These are phyloP conservation scores for Microcebus murinus DNA, from an alignment of 2,113 vertebrate species.

Conservation along the genomic window DNA sequence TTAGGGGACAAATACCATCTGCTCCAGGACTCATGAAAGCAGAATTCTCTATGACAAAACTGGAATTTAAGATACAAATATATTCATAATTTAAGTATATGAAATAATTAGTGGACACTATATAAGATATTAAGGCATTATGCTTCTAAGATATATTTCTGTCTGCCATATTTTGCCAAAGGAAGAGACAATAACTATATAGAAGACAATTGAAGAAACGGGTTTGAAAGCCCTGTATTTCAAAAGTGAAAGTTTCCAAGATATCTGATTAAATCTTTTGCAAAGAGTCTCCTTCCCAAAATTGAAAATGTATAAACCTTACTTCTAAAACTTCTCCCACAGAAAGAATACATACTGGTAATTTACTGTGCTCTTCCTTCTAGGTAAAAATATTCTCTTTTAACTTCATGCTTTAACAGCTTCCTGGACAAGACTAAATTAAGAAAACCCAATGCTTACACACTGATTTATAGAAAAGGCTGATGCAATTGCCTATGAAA, in stretches of 20 bases:
- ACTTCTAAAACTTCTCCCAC: slow-evolving; percentile 53
- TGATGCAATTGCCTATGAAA: slow-evolving; percentile 33
- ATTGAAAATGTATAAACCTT: slow-evolving; percentile 42
- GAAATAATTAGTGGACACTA: background rate
- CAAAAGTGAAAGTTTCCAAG: slow-evolving; percentile 40
- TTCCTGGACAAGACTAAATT: slow-evolving; percentile 52
- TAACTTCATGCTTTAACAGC: slow-evolving; percentile 31
- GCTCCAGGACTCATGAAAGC: slow-evolving; percentile 53
- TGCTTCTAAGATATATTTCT: slow-evolving; percentile 32
- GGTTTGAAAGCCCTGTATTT: slow-evolving; percentile 23
- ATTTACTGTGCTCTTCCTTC: background rate
- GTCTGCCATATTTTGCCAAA: slow-evolving; percentile 43
- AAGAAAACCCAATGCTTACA: slow-evolving; percentile 23
- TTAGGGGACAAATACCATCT: slow-evolving; percentile 33
- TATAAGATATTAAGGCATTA: slow-evolving; percentile 50
- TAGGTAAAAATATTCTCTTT: slow-evolving; percentile 18
- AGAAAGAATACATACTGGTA: slow-evolving; percentile 35
- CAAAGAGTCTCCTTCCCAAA: slow-evolving; percentile 8
- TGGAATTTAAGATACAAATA: slow-evolving; percentile 61
- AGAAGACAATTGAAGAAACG: slow-evolving; percentile 60
- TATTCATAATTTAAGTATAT: background rate
- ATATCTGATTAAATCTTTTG: background rate
- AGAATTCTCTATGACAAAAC: slow-evolving; percentile 13
- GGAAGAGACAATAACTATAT: slow-evolving; percentile 42
- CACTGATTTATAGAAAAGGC: slow-evolving; percentile 9